These are phyloP conservation scores for Dynastes grantii DNA, from an alignment of 2,888 invertebrate species.

Conservation along the genomic window DNA sequence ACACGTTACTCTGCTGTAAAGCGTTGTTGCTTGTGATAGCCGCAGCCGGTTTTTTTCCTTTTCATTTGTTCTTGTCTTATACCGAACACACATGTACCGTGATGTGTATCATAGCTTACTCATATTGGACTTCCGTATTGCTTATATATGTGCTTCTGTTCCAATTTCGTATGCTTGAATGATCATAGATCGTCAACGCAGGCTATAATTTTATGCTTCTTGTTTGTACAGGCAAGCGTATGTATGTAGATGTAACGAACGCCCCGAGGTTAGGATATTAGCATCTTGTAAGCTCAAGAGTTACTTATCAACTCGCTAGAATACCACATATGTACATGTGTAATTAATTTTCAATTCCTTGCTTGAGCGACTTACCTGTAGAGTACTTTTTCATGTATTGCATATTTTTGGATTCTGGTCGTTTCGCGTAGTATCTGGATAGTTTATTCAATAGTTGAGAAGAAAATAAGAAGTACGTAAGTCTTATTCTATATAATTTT, in stretches of 20 bases:
- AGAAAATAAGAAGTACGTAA: no score
- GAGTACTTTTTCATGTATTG: no score
- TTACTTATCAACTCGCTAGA: no score
- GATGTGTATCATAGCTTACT: slow-evolving; percentile 11
- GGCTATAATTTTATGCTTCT: slow-evolving; percentile 19
- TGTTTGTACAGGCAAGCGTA: slow-evolving; percentile 3
- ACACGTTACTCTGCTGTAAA: slow-evolving; percentile 9
- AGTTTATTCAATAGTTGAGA: no score
- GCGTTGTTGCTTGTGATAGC: slow-evolving; percentile 1
- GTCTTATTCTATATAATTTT: no score
- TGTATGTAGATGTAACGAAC: background rate
- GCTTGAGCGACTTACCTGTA: no score
- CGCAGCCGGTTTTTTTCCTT: background rate
- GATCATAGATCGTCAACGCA: slow-evolving; percentile 22
- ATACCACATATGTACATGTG: no score
- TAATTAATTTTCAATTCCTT: no score
- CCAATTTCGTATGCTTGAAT: slow-evolving; percentile 28
- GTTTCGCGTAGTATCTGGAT: no score
- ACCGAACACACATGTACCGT: background rate
- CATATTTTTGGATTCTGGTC: no score
- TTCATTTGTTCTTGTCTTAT: slow-evolving; percentile 15
- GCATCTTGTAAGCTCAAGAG: background rate
- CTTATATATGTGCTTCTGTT: slow-evolving; percentile 34
- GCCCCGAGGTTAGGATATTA: slow-evolving; percentile 1
- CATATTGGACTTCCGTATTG: slow-evolving; percentile 36